Evolutionary conservation across 2,888 invertebrate species (phyloP), one percentile per base, ranked within the genome.

Genomic region (Ommatoiulus sabulosus): DNA sequence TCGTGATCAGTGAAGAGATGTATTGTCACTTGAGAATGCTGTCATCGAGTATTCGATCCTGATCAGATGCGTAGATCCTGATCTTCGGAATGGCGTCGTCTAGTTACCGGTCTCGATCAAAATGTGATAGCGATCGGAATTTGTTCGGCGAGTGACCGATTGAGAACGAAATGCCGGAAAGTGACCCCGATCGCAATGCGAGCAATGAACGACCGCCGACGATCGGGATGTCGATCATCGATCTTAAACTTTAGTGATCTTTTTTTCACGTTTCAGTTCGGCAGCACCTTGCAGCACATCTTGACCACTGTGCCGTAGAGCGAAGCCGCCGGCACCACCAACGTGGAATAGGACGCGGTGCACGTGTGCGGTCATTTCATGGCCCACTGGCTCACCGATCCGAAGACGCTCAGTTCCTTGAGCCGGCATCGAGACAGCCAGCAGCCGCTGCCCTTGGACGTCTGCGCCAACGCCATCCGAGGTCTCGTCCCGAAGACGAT

Each of bases 281-380:
- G 99, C 0, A 95, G 96, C 90, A 95, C 96, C 0, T 93, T 99
- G 85, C 97, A 98, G 91, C 96, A 97, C 93, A 93, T 98, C 90
- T 93, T 99, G 52, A 97, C 97, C 0, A 95, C 94, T 91, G 95
- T 96, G 0, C 95, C 96, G 20, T 97, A 97, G 92, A 91, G 89
- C 88, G 97, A 98, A 92, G 95, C 97, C 0, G 95, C 97, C 3
- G 98, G 98, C 0, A 93, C 96, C 43, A 95, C 96, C 0, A 97
- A 97, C 92, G 95, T 98, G 0, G 99, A 99, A 93, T 98, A 97
- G 97, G 99, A 99, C 93, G 96, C 97, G 0, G 95, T 96, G 0
- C 96, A 96, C 92, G 95, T 97, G 0, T 95, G 96, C 90, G 96
- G 97, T 0, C 94, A 96, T 91, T 96, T 99, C 88, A 94, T 99